These are phyloP conservation scores for Galbula dea DNA, from an alignment of 2,113 vertebrate species.

Conservation along the genomic window DNA sequence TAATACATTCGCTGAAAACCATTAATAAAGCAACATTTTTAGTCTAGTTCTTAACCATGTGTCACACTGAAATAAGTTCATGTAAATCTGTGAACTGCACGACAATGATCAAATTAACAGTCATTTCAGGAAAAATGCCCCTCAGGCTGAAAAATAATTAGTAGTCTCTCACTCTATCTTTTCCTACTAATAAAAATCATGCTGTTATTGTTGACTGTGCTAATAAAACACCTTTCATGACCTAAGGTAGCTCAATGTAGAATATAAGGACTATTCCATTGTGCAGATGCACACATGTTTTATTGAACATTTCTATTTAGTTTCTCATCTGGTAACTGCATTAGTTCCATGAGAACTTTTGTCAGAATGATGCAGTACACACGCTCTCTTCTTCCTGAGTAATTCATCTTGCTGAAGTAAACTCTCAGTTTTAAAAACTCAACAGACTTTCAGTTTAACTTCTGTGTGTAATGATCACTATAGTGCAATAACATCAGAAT, in stretches of 20 bases:
- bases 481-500: fast-evolving
- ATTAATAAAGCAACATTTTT: slow-evolving; percentile 80
- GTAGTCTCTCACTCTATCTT: slow-evolving; percentile 80
- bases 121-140: slow-evolving; percentile 78
- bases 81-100: slow-evolving; percentile 83
- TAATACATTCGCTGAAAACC: slow-evolving; percentile 74
- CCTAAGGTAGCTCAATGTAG: slow-evolving; percentile 71
- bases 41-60: slow-evolving; percentile 76
- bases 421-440: not conserved
- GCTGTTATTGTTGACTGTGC: slow-evolving; percentile 80
- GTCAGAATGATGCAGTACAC: slow-evolving; percentile 48
- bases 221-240: slow-evolving; percentile 80
- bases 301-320: slow-evolving; percentile 70
- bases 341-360: slow-evolving; percentile 52
- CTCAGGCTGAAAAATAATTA: slow-evolving; percentile 83
- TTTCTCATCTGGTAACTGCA: slow-evolving; percentile 54
- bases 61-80: slow-evolving; percentile 77
- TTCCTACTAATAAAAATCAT: slow-evolving; percentile 79
- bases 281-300: slow-evolving; percentile 69
- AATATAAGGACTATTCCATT: slow-evolving; percentile 72
- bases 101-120: slow-evolving; percentile 85
- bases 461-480: fast-evolving
- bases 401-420: slow-evolving; percentile 20
- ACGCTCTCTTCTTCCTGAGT: not conserved
- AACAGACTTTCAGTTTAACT: not conserved